Conservation (phyloP, 35 echinoderm and acorn worm genomes). For the Holothuria glaberrima region DNA sequence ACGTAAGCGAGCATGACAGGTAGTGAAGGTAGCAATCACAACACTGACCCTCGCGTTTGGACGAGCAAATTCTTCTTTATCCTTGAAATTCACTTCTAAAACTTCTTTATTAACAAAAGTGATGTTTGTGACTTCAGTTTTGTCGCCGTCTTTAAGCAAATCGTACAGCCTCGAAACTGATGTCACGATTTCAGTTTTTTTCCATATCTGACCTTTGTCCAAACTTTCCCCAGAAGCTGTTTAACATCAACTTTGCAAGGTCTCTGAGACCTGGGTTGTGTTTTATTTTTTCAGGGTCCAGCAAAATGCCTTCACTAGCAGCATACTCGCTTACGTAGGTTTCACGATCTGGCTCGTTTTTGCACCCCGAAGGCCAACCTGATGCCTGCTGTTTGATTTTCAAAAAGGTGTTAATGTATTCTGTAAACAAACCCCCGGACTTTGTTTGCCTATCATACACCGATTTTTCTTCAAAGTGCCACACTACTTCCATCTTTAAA, state of each 20-base stretch:
- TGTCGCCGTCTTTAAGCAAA: constrained; percentile 9
- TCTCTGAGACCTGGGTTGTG: constrained; percentile 57
- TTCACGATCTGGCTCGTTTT: constrained; percentile 21
- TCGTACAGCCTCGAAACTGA: constrained; percentile 4
- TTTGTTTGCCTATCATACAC: constrained; percentile 53
- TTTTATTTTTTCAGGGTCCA: constrained; percentile 37
- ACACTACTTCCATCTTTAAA: constrained; percentile 64
- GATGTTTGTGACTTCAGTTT: constrained; percentile 8
- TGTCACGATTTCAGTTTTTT: constrained; percentile 20
- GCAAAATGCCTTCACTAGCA: constrained; percentile 48
- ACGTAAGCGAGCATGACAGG: constrained; percentile 31
- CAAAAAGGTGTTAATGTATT: constrained; percentile 28
- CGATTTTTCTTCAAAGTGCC: constrained; percentile 59
- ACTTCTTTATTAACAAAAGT: constrained; percentile 12
- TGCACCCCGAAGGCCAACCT: constrained; percentile 40
- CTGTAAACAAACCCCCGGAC: constrained; percentile 31
- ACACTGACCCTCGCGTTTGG: constrained; percentile 36
- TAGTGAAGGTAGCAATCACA: constrained; percentile 35
- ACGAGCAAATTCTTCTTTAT: constrained; percentile 4
- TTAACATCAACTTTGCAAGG: constrained; percentile 44
- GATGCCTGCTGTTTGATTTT: constrained; percentile 33
- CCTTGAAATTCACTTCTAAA: constrained; percentile 29
- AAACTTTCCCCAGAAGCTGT: constrained; percentile 29
- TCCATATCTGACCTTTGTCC: constrained; percentile 34
- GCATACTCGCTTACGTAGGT: constrained; percentile 40